These are phyloP conservation scores for Cataglyphis livida DNA, from an alignment of 2,888 invertebrate genomes.

Conservation along the genomic window DNA sequence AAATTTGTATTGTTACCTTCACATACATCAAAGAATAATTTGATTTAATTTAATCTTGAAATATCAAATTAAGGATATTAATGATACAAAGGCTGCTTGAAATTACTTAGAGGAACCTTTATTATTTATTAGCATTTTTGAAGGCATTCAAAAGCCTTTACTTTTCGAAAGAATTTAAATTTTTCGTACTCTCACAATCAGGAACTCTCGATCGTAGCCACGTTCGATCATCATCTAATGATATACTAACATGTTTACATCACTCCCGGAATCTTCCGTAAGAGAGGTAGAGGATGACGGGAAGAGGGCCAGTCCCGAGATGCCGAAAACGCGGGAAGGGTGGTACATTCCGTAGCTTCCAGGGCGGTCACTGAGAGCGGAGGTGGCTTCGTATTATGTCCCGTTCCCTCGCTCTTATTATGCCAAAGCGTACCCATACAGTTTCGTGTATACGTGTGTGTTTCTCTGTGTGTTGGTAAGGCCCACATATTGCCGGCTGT, in stretches of 20 bases:
- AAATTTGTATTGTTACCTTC: background rate
- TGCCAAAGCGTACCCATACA: slow-evolving; percentile 65
- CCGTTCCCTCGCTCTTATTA: slow-evolving; percentile 77
- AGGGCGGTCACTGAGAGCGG: slow-evolving; percentile 71
- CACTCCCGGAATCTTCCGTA: slow-evolving; percentile 7
- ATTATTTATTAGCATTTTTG: background rate
- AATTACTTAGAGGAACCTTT: background rate
- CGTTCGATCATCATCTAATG: slow-evolving; percentile 31
- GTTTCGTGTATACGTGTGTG: background rate
- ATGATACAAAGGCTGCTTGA: background rate
- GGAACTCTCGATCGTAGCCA: background rate
- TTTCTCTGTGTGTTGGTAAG: slow-evolving; percentile 4
- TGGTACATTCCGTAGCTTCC: slow-evolving; percentile 79
- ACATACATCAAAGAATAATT: background rate
- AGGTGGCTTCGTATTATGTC: slow-evolving; percentile 73
- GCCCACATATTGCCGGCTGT: slow-evolving; percentile 45
- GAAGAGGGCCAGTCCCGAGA: slow-evolving; percentile 22
- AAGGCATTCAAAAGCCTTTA: background rate
- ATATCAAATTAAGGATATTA: background rate
- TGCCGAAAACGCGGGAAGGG: slow-evolving; percentile 62
- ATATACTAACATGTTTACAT: slow-evolving; percentile 37
- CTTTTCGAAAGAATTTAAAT: background rate
- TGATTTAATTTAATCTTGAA: background rate
- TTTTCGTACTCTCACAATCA: background rate
- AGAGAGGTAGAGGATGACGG: background rate